A percentile compares a stretch with the other conserved stretches of the same genome.
These are phyloP conservation scores for Micrasema longulum DNA, from an alignment of 1,140 invertebrate species.

Conservation along the genomic window DNA sequence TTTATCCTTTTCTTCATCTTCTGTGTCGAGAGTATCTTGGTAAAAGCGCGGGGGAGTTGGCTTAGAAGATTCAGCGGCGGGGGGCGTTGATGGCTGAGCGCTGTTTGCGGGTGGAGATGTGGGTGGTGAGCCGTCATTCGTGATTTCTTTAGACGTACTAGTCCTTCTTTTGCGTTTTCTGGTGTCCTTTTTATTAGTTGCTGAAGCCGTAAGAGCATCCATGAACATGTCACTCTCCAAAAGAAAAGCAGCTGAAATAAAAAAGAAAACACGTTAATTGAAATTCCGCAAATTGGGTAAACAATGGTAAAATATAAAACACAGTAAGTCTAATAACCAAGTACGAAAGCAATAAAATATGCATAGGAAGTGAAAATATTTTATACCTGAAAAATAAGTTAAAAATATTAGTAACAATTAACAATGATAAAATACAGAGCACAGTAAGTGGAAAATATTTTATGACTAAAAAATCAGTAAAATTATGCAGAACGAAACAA, in stretches of 20 bases:
- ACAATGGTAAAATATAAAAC: neutral
- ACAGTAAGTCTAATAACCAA: slow-evolving; percentile 8
- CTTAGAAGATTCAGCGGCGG: slow-evolving; percentile 63
- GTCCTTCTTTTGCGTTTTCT: slow-evolving; percentile 81
- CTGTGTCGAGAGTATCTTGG: slow-evolving; percentile 87
- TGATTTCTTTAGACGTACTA: slow-evolving; percentile 73
- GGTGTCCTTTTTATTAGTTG: slow-evolving; percentile 80
- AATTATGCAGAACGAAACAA: too few species aligned
- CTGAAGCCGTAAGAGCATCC: slow-evolving; percentile 83
- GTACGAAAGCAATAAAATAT: slow-evolving; percentile 32
- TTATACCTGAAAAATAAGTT: slow-evolving; percentile 1
- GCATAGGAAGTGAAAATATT: too few species aligned
- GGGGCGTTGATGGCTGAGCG: slow-evolving; percentile 60
- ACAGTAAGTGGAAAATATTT: too few species aligned
- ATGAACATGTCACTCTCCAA: slow-evolving; percentile 94
- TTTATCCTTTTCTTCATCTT: slow-evolving; percentile 63
- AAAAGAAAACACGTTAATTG: slow-evolving; percentile 42
- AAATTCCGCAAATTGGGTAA: too few species aligned
- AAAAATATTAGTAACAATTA: too few species aligned
- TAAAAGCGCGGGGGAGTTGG: slow-evolving; percentile 85
- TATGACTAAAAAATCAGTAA: too few species aligned
- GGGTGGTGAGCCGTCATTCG: slow-evolving; percentile 65
- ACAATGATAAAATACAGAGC: too few species aligned
- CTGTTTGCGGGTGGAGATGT: slow-evolving; percentile 60
- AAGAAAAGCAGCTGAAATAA: slow-evolving; percentile 77